phyloP scores from a whole-genome alignment of 1,140 invertebrate genomes.

The Leptonema lineaticorne region DNA sequence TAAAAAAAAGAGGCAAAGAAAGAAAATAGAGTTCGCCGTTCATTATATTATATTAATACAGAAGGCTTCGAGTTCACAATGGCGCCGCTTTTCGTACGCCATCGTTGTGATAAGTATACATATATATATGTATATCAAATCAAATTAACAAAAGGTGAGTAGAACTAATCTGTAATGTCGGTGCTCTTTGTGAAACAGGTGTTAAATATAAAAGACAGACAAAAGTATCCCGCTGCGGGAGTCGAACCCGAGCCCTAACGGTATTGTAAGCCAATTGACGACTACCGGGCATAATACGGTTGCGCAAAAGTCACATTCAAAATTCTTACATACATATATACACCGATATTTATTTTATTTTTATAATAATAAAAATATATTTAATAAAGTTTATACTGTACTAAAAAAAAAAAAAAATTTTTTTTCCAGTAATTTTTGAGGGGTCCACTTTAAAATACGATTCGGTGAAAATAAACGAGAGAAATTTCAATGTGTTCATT shows the following conservation, averaged over 20 bases:
- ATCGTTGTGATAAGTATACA: too few relatives aligned
- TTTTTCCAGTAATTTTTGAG: too few relatives aligned
- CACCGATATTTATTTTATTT: too few relatives aligned
- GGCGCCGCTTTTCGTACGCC: slow-evolving; percentile 6
- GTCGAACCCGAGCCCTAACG: slow-evolving; percentile 19
- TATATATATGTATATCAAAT: slow-evolving; percentile 31
- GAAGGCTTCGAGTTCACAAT: neutral
- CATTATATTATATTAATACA: too few relatives aligned
- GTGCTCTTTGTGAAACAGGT: slow-evolving; percentile 29
- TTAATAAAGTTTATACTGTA: too few relatives aligned
- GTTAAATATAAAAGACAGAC: slow-evolving; percentile 30
- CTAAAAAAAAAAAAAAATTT: too few relatives aligned
- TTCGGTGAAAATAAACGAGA: too few relatives aligned
- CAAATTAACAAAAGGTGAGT: slow-evolving; percentile 32
- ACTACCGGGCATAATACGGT: slow-evolving; percentile 23
- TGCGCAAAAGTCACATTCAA: slow-evolving; percentile 14
- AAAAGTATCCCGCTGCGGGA: slow-evolving; percentile 29
- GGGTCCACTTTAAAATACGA: too few relatives aligned
- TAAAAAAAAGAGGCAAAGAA: too few relatives aligned
- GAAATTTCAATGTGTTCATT: too few relatives aligned
- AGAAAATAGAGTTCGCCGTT: too few relatives aligned
- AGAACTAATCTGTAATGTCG: slow-evolving; percentile 33
- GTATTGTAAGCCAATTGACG: slow-evolving; percentile 7
- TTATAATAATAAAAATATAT: too few relatives aligned
- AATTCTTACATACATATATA: neutral